Evolutionary conservation across 2,888 invertebrate genomes (phyloP).

Genomic region (Crematogaster levior): DNA sequence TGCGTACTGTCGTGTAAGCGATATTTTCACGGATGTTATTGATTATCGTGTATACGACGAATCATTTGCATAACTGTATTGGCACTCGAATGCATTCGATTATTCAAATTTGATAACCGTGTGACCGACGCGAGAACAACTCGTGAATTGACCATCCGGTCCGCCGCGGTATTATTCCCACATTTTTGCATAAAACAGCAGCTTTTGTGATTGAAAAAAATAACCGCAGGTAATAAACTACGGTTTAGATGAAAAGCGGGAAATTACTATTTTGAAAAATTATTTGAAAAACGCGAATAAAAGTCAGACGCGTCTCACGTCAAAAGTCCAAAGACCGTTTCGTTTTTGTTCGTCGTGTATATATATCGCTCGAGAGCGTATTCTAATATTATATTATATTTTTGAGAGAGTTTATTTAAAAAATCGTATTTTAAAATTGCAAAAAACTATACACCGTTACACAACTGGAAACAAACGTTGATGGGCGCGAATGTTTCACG

Average conservation of each 20-base stretch:
- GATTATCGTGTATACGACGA: background rate
- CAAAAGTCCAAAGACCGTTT: background rate
- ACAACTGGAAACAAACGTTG: constrained; percentile 16
- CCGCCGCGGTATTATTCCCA: background rate
- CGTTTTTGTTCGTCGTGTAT: background rate
- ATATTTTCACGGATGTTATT: constrained; percentile 21
- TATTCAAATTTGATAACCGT: constrained; percentile 34
- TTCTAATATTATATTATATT: constrained; percentile 23
- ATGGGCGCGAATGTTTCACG: constrained; percentile 38
- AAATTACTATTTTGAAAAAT: background rate
- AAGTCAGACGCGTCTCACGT: background rate
- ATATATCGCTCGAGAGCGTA: background rate
- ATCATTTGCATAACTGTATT: constrained; percentile 25
- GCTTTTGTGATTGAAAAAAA: background rate
- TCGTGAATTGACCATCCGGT: constrained; percentile 14
- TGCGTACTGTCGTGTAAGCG: background rate
- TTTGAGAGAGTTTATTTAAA: background rate
- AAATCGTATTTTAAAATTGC: constrained; percentile 1
- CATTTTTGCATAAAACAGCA: constrained; percentile 21
- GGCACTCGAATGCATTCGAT: constrained; percentile 14
- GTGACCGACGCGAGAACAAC: constrained; percentile 12
- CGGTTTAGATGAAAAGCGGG: background rate
- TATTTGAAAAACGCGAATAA: background rate
- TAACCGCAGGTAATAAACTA: constrained; percentile 13
- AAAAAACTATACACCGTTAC: constrained; percentile 13